phyloP scores from a whole-genome alignment of 2,113 vertebrate genomes.

The Plecturocebus donacophilus region DNA sequence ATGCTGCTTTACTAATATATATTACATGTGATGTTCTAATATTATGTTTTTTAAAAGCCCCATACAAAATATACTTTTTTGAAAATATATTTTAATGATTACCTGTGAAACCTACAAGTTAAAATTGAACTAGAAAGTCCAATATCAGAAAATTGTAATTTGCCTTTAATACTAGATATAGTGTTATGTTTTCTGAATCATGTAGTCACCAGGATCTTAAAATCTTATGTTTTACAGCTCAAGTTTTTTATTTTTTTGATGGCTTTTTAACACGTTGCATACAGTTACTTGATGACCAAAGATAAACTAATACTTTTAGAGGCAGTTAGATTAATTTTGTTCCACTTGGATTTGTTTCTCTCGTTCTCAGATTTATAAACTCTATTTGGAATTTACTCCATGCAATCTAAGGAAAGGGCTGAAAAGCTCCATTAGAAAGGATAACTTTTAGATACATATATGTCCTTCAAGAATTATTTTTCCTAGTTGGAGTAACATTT shows the following conservation, averaged over 20 bases:
- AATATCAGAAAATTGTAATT: constrained; percentile 35
- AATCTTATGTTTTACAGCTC: background rate
- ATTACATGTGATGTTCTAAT: background rate
- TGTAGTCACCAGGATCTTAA: background rate
- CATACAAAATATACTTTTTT: background rate
- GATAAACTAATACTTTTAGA: constrained; percentile 16
- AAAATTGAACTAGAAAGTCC: constrained; percentile 35
- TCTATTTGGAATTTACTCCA: constrained; percentile 44
- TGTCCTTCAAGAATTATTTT: constrained; percentile 9
- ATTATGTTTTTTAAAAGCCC: background rate
- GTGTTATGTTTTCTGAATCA: constrained; percentile 6
- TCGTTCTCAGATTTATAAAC: constrained; percentile 27
- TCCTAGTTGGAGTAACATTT: constrained; percentile 14
- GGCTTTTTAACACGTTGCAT: background rate
- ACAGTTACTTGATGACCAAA: background rate
- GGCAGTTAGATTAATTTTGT: constrained; percentile 40
- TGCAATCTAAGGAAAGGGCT: background rate
- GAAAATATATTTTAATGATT: constrained; percentile 30
- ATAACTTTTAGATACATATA: background rate
- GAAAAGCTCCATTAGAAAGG: background rate
- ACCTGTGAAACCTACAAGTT: background rate
- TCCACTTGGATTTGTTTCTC: constrained; percentile 27
- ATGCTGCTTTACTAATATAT: constrained; percentile 38
- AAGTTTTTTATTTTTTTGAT: background rate
- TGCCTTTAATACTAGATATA: constrained; percentile 26